Evolutionary conservation across 1,140 invertebrate species (phyloP).

Genomic region (Drosophila busckii): DNA sequence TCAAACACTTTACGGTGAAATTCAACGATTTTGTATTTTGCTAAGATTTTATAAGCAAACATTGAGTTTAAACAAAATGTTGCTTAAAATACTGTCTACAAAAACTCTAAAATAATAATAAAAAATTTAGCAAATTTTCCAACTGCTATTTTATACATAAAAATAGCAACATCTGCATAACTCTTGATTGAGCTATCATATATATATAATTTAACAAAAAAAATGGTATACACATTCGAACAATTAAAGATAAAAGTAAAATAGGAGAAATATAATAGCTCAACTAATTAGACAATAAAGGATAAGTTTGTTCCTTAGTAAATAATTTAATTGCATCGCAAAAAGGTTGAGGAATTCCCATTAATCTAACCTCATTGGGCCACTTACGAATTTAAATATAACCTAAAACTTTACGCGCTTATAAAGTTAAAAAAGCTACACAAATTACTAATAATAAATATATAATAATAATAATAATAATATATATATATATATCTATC

Average conservation of each 20-base stretch:
- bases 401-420: constrained; percentile 85
- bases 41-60: too few relatives aligned
- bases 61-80: too few relatives aligned
- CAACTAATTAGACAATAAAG: constrained; percentile 80
- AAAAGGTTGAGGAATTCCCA: constrained; percentile 84
- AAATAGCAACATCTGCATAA: too few relatives aligned
- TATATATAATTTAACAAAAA: too few relatives aligned
- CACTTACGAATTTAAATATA: constrained; percentile 86
- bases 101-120: too few relatives aligned
- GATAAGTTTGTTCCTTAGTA: constrained; percentile 81
- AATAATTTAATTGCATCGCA: constrained; percentile 85
- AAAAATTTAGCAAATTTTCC: too few relatives aligned
- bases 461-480: constrained; percentile 78
- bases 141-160: too few relatives aligned
- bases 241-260: constrained; percentile 80
- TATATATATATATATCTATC: constrained; percentile 78
- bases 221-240: too few relatives aligned
- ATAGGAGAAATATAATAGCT: constrained; percentile 82
- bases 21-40: too few relatives aligned
- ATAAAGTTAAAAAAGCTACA: constrained; percentile 84
- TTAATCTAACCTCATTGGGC: constrained; percentile 83
- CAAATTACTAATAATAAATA: constrained; percentile 80
- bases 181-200: too few relatives aligned
- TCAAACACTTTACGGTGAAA: too few relatives aligned
- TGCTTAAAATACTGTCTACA: too few relatives aligned